These are phyloP conservation scores for Nanorana parkeri DNA, from an alignment of 2,113 vertebrate genomes.

Conservation along the genomic window DNA sequence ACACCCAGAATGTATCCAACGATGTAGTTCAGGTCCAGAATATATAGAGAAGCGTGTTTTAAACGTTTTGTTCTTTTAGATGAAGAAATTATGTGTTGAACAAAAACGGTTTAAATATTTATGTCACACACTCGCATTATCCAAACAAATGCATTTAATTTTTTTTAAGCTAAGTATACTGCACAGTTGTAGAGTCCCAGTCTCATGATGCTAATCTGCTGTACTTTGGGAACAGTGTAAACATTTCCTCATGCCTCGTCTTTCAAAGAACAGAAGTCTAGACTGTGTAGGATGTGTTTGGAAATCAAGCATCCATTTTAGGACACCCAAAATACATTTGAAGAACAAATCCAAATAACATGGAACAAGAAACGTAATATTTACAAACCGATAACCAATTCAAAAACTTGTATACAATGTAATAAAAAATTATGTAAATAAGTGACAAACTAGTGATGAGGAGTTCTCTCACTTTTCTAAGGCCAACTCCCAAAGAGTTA, in stretches of 20 bases:
- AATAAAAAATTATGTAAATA: too few relatives aligned
- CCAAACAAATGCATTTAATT: neutral
- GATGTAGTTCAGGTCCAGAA: too few relatives aligned
- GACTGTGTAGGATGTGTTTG: conserved; percentile 31
- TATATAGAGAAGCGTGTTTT: too few relatives aligned
- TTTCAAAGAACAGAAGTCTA: conserved; percentile 22
- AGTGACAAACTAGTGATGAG: too few relatives aligned
- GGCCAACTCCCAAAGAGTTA: too few relatives aligned
- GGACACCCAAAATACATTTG: neutral
- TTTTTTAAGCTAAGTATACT: neutral
- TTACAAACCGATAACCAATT: too few relatives aligned
- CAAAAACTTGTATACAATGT: too few relatives aligned
- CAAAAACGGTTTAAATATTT: neutral
- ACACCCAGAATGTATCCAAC: too few relatives aligned
- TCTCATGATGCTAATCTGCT: neutral
- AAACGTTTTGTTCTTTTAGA: too few relatives aligned
- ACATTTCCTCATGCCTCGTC: neutral
- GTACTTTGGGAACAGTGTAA: conserved; percentile 14
- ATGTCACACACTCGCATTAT: neutral
- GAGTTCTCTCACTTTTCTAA: too few relatives aligned
- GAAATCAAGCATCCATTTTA: conserved; percentile 1
- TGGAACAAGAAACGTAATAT: too few relatives aligned
- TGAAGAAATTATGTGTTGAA: neutral
- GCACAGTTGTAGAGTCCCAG: neutral
- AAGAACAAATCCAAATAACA: conserved; percentile 7